Percentiles rank a stretch among this genome's conserved stretches.
Evolutionary conservation across 2,797 vertebrate genomes (phyloP).

Genomic region (Neostethus bicornis): DNA sequence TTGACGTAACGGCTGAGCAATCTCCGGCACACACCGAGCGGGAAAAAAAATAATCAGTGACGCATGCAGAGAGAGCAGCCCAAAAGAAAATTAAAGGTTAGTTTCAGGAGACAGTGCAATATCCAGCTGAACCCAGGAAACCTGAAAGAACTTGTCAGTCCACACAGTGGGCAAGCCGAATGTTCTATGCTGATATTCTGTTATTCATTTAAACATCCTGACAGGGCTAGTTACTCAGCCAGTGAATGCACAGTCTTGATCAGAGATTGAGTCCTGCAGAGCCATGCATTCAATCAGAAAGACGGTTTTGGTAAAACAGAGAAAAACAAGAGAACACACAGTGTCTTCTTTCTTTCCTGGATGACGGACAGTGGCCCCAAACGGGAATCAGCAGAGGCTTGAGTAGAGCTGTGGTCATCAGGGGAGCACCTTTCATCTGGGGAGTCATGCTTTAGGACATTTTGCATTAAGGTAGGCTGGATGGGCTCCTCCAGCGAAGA

Average conservation of each 20-base stretch:
- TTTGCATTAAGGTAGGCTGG: slow-evolving; percentile 56
- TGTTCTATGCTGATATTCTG: no score
- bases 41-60: no score
- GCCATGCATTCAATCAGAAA: slow-evolving; percentile 52
- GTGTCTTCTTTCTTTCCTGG: slow-evolving; percentile 61
- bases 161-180: no score
- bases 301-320: slow-evolving; percentile 15
- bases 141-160: no score
- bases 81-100: no score
- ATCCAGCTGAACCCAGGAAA: no score
- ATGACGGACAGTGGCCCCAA: slow-evolving; percentile 65
- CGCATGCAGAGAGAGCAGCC: no score
- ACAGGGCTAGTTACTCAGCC: slow-evolving; percentile 1
- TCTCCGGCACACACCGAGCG: no score
- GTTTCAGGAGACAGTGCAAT: no score
- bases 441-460: slow-evolving; percentile 66
- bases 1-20: no score
- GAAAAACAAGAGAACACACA: slow-evolving; percentile 70
- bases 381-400: slow-evolving; percentile 30
- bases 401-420: slow-evolving; percentile 59
- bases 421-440: slow-evolving; percentile 65
- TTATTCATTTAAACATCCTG: slow-evolving; percentile 1
- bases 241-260: slow-evolving; percentile 54
- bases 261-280: slow-evolving; percentile 40
- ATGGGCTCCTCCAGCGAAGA: slow-evolving; percentile 74